These are phyloP conservation scores for Sepiola atlantica DNA, from an alignment of 2,888 invertebrate genomes.

Conservation along the genomic window DNA sequence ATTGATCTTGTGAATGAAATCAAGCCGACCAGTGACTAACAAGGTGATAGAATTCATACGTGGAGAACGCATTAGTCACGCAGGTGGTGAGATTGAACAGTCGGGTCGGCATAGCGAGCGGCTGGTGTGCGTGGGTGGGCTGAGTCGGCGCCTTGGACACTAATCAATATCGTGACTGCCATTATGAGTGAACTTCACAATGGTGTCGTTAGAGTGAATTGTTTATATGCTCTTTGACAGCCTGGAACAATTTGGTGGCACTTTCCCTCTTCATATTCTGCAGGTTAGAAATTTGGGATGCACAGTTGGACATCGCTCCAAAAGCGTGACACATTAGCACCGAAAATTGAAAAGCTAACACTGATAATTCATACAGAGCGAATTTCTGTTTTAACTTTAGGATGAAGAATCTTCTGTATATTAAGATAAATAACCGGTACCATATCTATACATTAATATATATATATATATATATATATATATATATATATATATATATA, in stretches of 20 bases:
- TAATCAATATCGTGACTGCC: background rate
- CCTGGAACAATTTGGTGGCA: background rate
- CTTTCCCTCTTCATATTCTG: slow-evolving; percentile 3
- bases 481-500: too few species aligned
- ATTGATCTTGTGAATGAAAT: slow-evolving; percentile 32
- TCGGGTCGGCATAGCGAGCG: background rate
- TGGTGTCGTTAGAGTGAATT: background rate
- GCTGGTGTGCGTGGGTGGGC: background rate
- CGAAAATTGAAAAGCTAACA: background rate
- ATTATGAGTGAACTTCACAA: background rate
- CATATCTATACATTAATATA: too few species aligned
- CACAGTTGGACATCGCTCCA: background rate
- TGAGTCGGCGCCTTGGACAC: background rate
- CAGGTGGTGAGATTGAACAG: background rate
- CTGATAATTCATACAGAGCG: background rate
- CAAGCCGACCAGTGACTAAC: background rate
- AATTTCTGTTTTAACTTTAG: background rate
- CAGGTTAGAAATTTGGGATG: background rate
- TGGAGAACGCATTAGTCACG: slow-evolving; percentile 32
- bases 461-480: too few species aligned
- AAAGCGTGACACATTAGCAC: background rate
- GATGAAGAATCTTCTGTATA: too few species aligned
- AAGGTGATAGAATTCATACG: slow-evolving; percentile 22
- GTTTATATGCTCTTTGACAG: slow-evolving; percentile 21
- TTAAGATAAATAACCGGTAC: too few species aligned